Evolutionary conservation across 2,113 vertebrate genomes (phyloP).

Genomic region (Planiliza haematocheilus): DNA sequence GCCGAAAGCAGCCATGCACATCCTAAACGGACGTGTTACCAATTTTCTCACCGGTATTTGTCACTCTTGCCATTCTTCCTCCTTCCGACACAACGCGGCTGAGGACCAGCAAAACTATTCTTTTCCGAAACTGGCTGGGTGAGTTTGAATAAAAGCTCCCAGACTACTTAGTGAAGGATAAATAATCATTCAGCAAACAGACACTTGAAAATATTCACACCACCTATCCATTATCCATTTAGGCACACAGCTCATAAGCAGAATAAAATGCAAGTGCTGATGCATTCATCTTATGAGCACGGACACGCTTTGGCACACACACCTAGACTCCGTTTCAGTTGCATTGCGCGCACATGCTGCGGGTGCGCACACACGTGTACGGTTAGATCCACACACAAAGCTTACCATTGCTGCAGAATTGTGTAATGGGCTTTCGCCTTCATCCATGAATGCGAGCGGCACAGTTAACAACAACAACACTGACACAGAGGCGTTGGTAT

Average conservation of each 20-base stretch:
- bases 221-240: constrained; percentile 18
- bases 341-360: neutral
- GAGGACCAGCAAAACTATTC: neutral
- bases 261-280: constrained; percentile 12
- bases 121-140: neutral
- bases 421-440: neutral
- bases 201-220: constrained; percentile 8
- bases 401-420: neutral
- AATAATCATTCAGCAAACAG: constrained; percentile 23
- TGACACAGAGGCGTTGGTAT: constrained; percentile 7
- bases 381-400: neutral
- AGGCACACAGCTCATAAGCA: constrained; percentile 10
- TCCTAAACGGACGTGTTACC: constrained; percentile 47
- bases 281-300: constrained; percentile 18
- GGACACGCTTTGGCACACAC: neutral
- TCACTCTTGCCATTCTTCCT: constrained; percentile 4
- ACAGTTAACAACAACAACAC: constrained; percentile 20
- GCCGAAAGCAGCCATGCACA: constrained; percentile 55
- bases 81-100: neutral
- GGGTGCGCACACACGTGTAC: neutral
- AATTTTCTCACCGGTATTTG: constrained; percentile 65
- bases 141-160: constrained; percentile 18
- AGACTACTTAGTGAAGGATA: constrained; percentile 13
- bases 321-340: constrained; percentile 8
- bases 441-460: neutral